Evolutionary conservation across 2,797 vertebrate genomes (phyloP).

Genomic region (Peromyscus nudipes): DNA sequence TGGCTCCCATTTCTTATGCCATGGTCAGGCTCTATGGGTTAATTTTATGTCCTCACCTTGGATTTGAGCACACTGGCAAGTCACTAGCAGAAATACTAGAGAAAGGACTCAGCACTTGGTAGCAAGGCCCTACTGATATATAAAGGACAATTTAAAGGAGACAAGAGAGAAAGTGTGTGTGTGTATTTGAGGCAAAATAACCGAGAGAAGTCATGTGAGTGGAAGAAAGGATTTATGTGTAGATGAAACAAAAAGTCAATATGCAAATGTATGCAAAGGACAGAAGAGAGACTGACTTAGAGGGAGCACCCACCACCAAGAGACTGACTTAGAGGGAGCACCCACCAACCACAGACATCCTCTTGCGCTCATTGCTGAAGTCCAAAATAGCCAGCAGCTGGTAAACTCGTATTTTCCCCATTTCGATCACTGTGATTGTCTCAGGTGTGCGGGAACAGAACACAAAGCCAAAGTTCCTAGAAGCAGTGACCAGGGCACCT

Average conservation of each 20-base stretch:
- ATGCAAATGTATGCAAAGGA: neutral
- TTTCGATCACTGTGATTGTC: constrained; percentile 93
- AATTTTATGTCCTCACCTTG: constrained; percentile 54
- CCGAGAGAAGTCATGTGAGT: neutral
- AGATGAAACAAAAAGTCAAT: constrained; percentile 23
- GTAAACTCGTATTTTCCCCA: constrained; percentile 92
- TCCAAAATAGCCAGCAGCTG: constrained; percentile 95
- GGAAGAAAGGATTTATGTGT: neutral
- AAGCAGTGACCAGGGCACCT: constrained; percentile 95
- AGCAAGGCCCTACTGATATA: neutral
- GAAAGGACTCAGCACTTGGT: neutral
- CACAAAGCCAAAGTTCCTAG: constrained; percentile 96
- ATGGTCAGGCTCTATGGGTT: constrained; percentile 41
- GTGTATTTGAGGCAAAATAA: neutral
- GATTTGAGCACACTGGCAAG: constrained; percentile 29
- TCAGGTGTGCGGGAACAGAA: constrained; percentile 94
- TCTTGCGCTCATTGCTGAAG: constrained; percentile 95
- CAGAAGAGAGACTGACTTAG: neutral
- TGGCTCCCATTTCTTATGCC: constrained; percentile 11
- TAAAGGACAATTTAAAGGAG: constrained; percentile 27
- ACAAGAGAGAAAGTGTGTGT: neutral
- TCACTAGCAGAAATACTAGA: neutral
- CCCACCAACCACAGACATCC: constrained; percentile 98
- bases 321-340: neutral
- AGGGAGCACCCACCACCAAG: constrained; percentile 90